Evolutionary conservation across 2,888 invertebrate species (phyloP), one percentile per base, ranked within the genome.

Genomic region (Macropis europaea): DNA sequence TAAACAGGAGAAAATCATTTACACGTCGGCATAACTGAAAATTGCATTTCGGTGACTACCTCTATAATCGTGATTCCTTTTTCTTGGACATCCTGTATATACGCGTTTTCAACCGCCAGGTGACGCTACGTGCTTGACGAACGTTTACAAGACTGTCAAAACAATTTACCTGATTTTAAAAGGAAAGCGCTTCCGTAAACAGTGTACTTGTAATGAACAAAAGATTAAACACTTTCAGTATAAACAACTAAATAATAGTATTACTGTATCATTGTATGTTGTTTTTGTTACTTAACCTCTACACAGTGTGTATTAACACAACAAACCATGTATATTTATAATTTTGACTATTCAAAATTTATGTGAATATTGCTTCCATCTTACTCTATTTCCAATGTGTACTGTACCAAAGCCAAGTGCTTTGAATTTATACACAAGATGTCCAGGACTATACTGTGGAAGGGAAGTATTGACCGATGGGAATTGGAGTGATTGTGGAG

Each of bases 381-480:
- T 13, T 13, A 26, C 7, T 3, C 7, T 22, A 43, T 17, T 52
- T 36, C 52, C 34, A 34, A 69, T 69, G 69, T 69, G 69, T 17
- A 45, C 70, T 5, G 5, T 52, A 52, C 19, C 59, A 38, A 69
- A 69, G n/a, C 6, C 32, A 13, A 59, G 26, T 28, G 52, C 43
- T 28, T 19, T 87, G 83, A 86, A 66, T 53, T 26, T 52, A 2
- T 73, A 84, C 6, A 30, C 75, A n/a, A 80, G 83, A 13, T 97
- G 97, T 88, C 96, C 97, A 11, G 97, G 97, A 0, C 90, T 94
- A 57, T 97, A 97, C 86, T 97, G 97, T 89, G 97, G 97, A 1
- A 93, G 96, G 53, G 93, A 93, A 30, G 89, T 92, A 56, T 87
- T 93, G 1, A 91, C 91, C 4, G 93, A 95, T 91, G 95, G 93